Evolutionary conservation across 2,888 invertebrate genomes (phyloP).

Genomic region (Uloborus plumipes): DNA sequence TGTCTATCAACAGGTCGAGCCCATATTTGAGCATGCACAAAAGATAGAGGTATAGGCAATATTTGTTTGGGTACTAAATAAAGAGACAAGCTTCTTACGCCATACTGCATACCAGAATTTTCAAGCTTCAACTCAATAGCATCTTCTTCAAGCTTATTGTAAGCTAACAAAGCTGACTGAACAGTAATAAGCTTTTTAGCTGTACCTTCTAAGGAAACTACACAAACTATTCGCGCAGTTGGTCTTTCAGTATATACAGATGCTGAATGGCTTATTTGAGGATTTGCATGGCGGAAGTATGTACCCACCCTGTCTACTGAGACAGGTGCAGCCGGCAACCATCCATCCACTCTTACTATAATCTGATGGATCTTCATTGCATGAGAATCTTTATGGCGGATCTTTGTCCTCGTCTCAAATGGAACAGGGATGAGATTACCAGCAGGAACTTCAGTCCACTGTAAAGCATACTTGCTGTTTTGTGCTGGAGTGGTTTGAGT

Average conservation of each 20-base stretch:
- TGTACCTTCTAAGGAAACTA: conserved; percentile 91
- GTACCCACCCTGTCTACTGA: conserved; percentile 96
- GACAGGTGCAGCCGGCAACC: conserved; percentile 88
- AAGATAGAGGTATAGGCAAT: conserved; percentile 83
- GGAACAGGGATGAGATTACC: conserved; percentile 87
- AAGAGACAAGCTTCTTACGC: conserved; percentile 35
- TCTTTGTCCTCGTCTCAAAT: conserved; percentile 81
- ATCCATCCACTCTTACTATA: conserved; percentile 89
- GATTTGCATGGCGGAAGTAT: conserved; percentile 78
- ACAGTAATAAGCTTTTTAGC: conserved; percentile 94
- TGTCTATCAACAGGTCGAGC: conserved; percentile 78
- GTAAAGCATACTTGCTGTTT: conserved; percentile 67
- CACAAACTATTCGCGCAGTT: conserved; percentile 88
- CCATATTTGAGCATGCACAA: conserved; percentile 82
- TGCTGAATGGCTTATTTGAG: conserved; percentile 68
- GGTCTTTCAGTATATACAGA: conserved; percentile 68
- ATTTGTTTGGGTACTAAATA: conserved; percentile 70
- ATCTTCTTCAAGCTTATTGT: conserved; percentile 81
- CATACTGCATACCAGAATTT: conserved; percentile 70
- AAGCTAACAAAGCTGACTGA: conserved; percentile 87
- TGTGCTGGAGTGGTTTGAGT: conserved; percentile 21
- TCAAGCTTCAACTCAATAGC: conserved; percentile 81
- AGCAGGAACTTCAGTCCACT: conserved; percentile 82
- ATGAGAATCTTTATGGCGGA: conserved; percentile 78
- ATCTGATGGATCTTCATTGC: conserved; percentile 87